These are phyloP conservation scores for Prosopocoilus inquinatus DNA, from an alignment of 2,888 invertebrate genomes.

Conservation along the genomic window DNA sequence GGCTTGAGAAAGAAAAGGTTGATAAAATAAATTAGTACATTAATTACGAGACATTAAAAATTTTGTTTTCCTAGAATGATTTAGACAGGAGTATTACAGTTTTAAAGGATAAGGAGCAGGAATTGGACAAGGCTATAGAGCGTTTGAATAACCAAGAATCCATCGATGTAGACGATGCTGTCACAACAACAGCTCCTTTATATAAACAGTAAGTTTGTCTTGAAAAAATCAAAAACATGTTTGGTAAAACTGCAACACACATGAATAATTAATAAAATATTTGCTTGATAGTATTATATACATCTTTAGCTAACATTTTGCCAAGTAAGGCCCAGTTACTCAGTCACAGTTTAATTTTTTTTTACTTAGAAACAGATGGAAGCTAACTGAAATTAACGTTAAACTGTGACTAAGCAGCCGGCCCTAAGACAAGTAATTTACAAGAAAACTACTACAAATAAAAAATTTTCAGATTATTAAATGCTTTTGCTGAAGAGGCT, in stretches of 20 bases:
- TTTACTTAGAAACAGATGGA: no score
- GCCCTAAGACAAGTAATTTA: no score
- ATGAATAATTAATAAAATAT: no score
- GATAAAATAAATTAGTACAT: conserved; percentile 9
- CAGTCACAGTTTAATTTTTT: no score
- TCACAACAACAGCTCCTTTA: conserved; percentile 92
- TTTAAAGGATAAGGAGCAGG: conserved; percentile 83
- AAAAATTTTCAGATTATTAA: conserved; percentile 67
- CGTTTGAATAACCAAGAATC: conserved; percentile 75
- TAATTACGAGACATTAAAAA: conserved; percentile 1
- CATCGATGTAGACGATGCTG: conserved; percentile 93
- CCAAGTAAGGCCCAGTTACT: no score
- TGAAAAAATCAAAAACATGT: no score
- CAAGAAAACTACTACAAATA: no score
- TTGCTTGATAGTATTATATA: no score
- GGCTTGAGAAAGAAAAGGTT: conserved; percentile 72
- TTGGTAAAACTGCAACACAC: no score
- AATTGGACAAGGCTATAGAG: conserved; percentile 77
- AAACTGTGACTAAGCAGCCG: no score
- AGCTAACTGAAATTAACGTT: no score
- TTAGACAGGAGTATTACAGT: conserved; percentile 81
- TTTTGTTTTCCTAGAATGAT: conserved; percentile 57
- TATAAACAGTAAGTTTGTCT: conserved; percentile 78
- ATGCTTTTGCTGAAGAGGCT: conserved; percentile 95
- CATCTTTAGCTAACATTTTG: no score